phyloP scores from a whole-genome alignment of 1,140 invertebrate genomes.

The Hylyphantes graminicola region DNA sequence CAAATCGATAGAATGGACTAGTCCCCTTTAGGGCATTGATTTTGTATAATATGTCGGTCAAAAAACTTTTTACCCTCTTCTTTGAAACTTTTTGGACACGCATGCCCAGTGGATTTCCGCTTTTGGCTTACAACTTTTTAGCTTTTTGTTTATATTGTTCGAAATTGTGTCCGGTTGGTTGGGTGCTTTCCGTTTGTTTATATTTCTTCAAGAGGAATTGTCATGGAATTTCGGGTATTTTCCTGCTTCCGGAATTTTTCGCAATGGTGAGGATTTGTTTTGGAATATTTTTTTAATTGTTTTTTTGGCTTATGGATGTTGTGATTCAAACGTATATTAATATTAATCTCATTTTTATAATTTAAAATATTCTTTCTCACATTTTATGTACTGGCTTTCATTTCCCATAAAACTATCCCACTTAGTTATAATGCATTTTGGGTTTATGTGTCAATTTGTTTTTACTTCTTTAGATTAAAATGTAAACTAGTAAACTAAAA shows the following conservation, averaged over 20 bases:
- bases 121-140: constrained; percentile 14
- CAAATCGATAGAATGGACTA: constrained; percentile 54
- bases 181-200: constrained; percentile 20
- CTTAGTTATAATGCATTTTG: too few relatives aligned
- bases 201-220: constrained; percentile 16
- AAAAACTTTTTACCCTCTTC: constrained; percentile 54
- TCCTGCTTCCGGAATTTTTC: constrained; percentile 10
- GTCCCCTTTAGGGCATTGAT: constrained; percentile 45
- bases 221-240: constrained; percentile 24
- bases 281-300: neutral
- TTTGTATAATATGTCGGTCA: constrained; percentile 3
- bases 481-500: too few relatives aligned
- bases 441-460: too few relatives aligned
- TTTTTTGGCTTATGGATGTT: neutral
- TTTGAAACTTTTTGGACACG: constrained; percentile 45
- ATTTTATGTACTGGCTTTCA: too few relatives aligned
- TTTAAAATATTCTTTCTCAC: too few relatives aligned
- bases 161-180: neutral
- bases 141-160: neutral
- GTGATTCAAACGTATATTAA: too few relatives aligned
- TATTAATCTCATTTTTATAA: too few relatives aligned
- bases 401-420: too few relatives aligned
- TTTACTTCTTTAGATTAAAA: too few relatives aligned
- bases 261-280: neutral
- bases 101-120: constrained; percentile 23